These are phyloP conservation scores for Pimpla rufipes DNA, from an alignment of 2,888 invertebrate genomes.

Conservation along the genomic window DNA sequence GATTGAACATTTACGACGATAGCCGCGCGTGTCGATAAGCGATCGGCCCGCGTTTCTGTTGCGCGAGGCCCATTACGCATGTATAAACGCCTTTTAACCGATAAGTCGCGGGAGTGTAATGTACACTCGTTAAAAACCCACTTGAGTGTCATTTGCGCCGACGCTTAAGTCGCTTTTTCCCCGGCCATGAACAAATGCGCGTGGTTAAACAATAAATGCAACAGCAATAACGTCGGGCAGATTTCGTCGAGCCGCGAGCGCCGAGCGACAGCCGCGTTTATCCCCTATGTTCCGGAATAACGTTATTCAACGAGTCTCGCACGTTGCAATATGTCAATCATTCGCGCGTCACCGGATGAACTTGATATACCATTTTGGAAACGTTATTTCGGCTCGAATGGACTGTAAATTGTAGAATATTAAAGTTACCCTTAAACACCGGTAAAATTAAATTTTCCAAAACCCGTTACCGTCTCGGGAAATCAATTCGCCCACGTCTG, in stretches of 20 bases:
- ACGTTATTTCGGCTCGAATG: no score
- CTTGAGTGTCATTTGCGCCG: background rate
- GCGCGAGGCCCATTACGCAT: slow-evolving; percentile 44
- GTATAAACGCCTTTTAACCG: slow-evolving; percentile 55
- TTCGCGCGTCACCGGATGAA: background rate
- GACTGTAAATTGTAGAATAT: no score
- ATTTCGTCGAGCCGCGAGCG: background rate
- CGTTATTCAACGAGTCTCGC: background rate
- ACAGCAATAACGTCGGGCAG: background rate
- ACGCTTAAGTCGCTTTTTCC: slow-evolving; percentile 44
- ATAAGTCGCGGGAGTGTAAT: slow-evolving; percentile 49
- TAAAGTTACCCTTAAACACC: no score
- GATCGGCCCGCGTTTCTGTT: slow-evolving; percentile 27
- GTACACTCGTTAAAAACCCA: slow-evolving; percentile 24
- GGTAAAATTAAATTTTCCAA: no score
- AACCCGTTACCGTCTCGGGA: no score
- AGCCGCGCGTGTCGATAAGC: slow-evolving; percentile 53
- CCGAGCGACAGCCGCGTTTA: background rate
- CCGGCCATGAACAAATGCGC: slow-evolving; percentile 15
- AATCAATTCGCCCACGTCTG: no score
- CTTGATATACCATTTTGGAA: no score
- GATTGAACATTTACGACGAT: slow-evolving; percentile 63
- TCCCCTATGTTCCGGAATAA: background rate
- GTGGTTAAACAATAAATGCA: slow-evolving; percentile 9
- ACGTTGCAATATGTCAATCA: background rate